Conservation (phyloP, 2,888 invertebrate species). For the Tenthredo mesomela region DNA sequence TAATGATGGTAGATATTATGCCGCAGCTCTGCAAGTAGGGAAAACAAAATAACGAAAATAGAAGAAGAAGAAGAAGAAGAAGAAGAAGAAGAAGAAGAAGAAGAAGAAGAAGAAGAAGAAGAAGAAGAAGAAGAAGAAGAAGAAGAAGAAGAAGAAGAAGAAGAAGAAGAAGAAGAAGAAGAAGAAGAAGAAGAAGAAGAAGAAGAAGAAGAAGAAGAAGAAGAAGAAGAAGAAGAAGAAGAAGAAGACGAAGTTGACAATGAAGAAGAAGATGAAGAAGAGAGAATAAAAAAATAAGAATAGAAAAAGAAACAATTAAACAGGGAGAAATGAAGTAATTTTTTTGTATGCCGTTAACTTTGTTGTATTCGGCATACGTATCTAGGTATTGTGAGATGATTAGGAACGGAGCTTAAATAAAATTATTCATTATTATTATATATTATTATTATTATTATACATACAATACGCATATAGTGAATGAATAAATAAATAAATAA, state of each 20-base stretch:
- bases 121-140: too few species aligned
- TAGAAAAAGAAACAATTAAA: not conserved
- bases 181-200: not conserved
- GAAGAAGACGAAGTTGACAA: too few species aligned
- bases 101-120: not conserved
- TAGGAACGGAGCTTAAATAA: conserved; percentile 5
- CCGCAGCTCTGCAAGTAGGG: not conserved
- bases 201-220: too few species aligned
- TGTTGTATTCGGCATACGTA: not conserved
- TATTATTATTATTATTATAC: conserved; percentile 5
- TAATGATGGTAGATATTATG: not conserved
- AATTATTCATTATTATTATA: conserved; percentile 7
- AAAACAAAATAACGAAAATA: not conserved
- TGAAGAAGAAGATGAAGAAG: too few species aligned
- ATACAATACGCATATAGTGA: conserved; percentile 17
- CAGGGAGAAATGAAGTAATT: not conserved
- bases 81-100: not conserved
- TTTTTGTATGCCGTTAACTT: not conserved
- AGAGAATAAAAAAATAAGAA: not conserved
- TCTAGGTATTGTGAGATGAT: not conserved
- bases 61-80: not conserved
- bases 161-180: not conserved
- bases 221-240: too few species aligned
- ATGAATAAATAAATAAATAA: not conserved
- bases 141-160: not conserved